A percentile compares a stretch with the other conserved stretches of the same genome.
These are phyloP conservation scores for Cephalopachus bancanus DNA, from an alignment of 2,797 vertebrate genomes.

Conservation along the genomic window DNA sequence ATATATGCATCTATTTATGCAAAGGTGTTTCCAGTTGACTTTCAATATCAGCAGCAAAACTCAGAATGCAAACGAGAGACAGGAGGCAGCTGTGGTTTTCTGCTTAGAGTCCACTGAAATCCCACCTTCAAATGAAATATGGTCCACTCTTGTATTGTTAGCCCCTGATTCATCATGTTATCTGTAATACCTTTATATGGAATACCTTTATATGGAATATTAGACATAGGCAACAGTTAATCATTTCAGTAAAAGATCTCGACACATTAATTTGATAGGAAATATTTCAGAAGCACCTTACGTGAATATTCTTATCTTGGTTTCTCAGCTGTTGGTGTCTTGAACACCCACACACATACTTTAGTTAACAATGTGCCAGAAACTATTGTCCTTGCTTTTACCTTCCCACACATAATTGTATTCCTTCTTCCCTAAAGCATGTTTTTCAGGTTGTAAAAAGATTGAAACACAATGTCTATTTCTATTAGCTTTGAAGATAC, in stretches of 20 bases:
- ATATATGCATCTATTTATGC: not conserved
- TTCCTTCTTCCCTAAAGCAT: constrained; percentile 47
- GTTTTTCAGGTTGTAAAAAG: constrained; percentile 53
- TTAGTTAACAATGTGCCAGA: constrained; percentile 61
- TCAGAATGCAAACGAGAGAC: not conserved
- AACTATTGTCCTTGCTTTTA: constrained; percentile 58
- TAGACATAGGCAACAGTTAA: constrained; percentile 3
- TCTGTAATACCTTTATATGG: not conserved
- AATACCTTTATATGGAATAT: not conserved
- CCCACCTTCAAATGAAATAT: not conserved
- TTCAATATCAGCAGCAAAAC: not conserved
- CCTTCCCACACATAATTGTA: constrained; percentile 43
- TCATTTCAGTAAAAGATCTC: constrained; percentile 27
- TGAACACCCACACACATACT: not conserved
- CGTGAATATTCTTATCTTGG: constrained; percentile 7
- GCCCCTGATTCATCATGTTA: not conserved
- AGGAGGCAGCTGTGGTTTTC: not conserved
- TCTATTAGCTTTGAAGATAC: constrained; percentile 60
- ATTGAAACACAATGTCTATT: constrained; percentile 73
- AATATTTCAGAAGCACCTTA: constrained; percentile 30
- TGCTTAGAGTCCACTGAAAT: not conserved
- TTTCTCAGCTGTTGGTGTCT: not conserved
- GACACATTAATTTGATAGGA: not conserved
- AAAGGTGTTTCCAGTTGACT: not conserved
- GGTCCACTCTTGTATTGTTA: not conserved